Evolutionary conservation across 2,113 vertebrate species (phyloP).

Genomic region (Callospermophilus lateralis): DNA sequence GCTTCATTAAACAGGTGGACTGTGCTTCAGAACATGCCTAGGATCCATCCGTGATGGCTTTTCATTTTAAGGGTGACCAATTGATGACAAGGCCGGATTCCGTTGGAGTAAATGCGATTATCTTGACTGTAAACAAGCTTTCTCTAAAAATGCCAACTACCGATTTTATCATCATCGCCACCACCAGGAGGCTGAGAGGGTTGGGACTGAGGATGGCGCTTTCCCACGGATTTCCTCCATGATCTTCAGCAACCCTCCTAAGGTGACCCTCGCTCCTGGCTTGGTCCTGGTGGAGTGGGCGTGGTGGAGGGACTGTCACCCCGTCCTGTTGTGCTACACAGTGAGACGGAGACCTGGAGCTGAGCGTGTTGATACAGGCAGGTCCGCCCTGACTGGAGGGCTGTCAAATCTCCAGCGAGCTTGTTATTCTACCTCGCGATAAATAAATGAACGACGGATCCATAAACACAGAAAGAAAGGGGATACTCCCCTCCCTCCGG

Average conservation of each 20-base stretch:
- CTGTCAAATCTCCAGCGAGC: fast-evolving
- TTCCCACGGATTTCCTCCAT: not conserved
- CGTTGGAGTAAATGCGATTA: not conserved
- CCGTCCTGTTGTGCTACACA: fast-evolving
- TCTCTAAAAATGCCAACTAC: not conserved
- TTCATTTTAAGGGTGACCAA: not conserved
- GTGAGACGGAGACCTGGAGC: not conserved
- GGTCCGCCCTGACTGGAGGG: fast-evolving
- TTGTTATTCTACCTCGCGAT: not conserved
- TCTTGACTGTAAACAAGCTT: not conserved
- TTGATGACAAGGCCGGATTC: not conserved
- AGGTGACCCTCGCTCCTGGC: fast-evolving
- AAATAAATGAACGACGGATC: not conserved
- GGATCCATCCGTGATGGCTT: not conserved
- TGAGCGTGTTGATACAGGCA: fast-evolving
- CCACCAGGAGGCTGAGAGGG: fast-evolving
- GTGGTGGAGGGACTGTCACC: fast-evolving
- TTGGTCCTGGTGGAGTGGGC: no score
- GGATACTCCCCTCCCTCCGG: not conserved
- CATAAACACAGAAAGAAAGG: not conserved
- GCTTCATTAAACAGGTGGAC: not conserved
- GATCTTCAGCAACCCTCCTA: fast-evolving
- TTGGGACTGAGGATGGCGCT: fast-evolving
- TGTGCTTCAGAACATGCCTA: not conserved
- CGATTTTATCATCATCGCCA: fast-evolving